Conservation (phyloP, 2,888 invertebrate species). For the Diarsia rubi region DNA sequence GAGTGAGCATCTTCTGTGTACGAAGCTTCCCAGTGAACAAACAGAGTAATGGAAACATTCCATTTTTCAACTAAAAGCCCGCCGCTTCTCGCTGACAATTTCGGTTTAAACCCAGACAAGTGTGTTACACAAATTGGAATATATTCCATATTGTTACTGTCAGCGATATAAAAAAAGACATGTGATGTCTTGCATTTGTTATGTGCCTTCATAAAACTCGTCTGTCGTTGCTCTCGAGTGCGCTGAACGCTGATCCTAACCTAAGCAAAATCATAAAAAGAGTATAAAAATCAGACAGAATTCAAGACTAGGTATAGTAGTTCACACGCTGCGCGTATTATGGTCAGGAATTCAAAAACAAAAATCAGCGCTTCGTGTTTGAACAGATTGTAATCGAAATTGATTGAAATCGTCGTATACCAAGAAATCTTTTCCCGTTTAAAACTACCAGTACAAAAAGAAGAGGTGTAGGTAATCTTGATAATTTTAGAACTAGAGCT, state of each 20-base stretch:
- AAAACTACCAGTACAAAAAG: conserved; percentile 48
- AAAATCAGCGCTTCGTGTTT: conserved; percentile 22
- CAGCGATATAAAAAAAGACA: conserved; percentile 35
- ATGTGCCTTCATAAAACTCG: conserved; percentile 33
- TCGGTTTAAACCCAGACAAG: conserved; percentile 47
- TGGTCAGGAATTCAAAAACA: conserved; percentile 4
- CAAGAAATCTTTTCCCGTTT: conserved; percentile 53
- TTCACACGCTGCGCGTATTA: conserved; percentile 15
- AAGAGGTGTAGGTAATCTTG: conserved; percentile 57
- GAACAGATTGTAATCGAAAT: conserved; percentile 27
- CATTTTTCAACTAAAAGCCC: conserved; percentile 67
- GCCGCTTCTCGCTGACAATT: conserved; percentile 52
- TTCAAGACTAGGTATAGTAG: conserved; percentile 11
- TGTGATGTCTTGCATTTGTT: conserved; percentile 53
- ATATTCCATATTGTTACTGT: conserved; percentile 35
- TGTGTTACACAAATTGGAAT: conserved; percentile 43
- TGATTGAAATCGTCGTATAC: conserved; percentile 38
- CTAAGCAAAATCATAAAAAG: conserved; percentile 31
- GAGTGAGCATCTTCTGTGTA: conserved; percentile 37
- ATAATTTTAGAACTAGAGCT: conserved; percentile 59
- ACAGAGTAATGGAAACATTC: conserved; percentile 67
- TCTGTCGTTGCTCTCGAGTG: conserved; percentile 40
- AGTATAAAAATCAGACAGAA: conserved; percentile 25
- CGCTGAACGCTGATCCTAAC: conserved; percentile 37
- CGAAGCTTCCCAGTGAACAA: conserved; percentile 35